Evolutionary conservation across 2,797 vertebrate species (phyloP).

Genomic region (Scolopax bukidnonensis): DNA sequence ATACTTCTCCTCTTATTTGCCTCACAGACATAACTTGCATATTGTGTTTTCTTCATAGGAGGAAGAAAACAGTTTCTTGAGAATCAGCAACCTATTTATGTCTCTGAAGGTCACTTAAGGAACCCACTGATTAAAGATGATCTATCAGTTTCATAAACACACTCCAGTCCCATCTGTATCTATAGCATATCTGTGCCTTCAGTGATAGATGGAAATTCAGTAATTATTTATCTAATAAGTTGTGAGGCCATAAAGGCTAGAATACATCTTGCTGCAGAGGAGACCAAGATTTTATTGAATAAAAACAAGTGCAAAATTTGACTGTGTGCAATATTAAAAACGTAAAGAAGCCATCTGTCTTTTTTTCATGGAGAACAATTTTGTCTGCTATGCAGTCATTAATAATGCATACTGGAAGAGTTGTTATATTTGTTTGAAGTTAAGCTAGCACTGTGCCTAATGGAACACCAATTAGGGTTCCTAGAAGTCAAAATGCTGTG

Average conservation of each 20-base stretch:
- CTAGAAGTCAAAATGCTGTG: conserved; percentile 43
- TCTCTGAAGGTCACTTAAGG: conserved; percentile 18
- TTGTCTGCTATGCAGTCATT: conserved; percentile 2
- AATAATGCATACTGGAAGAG: conserved; percentile 25
- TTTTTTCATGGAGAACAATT: not conserved
- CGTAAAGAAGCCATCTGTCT: conserved; percentile 38
- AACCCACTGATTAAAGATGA: conserved; percentile 18
- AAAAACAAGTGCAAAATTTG: conserved; percentile 27
- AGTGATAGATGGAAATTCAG: conserved; percentile 21
- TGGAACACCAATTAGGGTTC: conserved; percentile 27
- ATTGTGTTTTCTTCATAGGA: not conserved
- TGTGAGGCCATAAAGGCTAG: not conserved
- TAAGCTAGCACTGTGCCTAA: conserved; percentile 11
- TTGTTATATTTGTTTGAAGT: not conserved
- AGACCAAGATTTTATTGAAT: conserved; percentile 21
- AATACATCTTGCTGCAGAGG: conserved; percentile 30
- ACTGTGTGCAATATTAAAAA: conserved; percentile 53
- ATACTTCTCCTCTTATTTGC: not conserved
- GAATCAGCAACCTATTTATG: not conserved
- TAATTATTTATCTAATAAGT: conserved; percentile 53
- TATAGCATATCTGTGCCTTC: not conserved
- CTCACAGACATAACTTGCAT: not conserved
- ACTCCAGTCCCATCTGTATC: not conserved
- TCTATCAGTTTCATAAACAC: conserved; percentile 52
- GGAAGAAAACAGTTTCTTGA: not conserved